Evolutionary conservation across 2,888 invertebrate species (phyloP).

Genomic region (Rhynchonema sp.): DNA sequence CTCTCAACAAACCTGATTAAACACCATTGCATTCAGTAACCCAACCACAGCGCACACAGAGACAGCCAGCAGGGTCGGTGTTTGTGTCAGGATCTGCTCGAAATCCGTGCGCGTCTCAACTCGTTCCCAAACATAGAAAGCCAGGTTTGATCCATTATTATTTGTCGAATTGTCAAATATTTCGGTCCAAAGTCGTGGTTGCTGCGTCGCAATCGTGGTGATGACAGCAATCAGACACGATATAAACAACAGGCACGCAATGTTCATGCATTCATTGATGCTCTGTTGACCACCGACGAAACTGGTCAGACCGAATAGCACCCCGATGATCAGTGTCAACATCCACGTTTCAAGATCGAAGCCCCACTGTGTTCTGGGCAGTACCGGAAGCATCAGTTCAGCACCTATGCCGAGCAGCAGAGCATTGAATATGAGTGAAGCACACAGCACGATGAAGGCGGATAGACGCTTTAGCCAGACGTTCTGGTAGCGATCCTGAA

Average conservation of each 20-base stretch:
- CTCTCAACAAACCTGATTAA: not conserved
- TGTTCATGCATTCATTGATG: not conserved
- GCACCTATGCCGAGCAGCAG: not conserved
- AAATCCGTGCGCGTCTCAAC: not conserved
- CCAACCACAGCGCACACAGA: not conserved
- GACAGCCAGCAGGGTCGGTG: not conserved
- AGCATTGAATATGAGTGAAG: not conserved
- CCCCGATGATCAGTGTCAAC: not conserved
- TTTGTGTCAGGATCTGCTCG: not conserved
- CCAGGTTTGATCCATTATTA: too few species aligned
- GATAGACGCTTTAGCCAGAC: not conserved
- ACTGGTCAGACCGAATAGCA: not conserved
- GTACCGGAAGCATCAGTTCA: not conserved
- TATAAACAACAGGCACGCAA: not conserved
- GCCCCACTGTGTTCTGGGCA: not conserved
- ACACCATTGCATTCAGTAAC: not conserved
- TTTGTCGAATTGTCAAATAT: too few species aligned
- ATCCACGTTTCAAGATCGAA: not conserved
- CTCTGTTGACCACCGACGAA: not conserved
- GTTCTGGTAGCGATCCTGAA: not conserved
- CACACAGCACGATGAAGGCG: not conserved
- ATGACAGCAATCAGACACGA: too few species aligned
- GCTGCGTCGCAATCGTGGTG: too few species aligned
- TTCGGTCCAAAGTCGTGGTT: too few species aligned
- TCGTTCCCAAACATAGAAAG: not conserved